Percentiles rank a stretch among this genome's conserved stretches.
These are phyloP conservation scores for Oriolus oriolus DNA, from an alignment of 2,113 vertebrate genomes.

Conservation along the genomic window DNA sequence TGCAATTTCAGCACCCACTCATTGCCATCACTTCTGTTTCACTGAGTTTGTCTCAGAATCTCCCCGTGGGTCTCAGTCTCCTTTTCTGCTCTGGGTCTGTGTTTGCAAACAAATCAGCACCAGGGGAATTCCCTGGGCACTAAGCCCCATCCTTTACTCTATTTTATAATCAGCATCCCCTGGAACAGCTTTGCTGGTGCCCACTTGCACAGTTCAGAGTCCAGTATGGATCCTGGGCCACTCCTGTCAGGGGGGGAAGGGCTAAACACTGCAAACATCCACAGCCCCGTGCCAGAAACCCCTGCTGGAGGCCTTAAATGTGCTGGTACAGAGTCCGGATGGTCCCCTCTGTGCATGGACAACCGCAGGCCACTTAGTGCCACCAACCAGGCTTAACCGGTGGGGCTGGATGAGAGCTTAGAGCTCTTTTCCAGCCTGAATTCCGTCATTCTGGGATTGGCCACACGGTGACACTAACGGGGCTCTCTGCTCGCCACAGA, in stretches of 20 bases:
- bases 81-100: background rate
- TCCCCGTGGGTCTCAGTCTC: background rate
- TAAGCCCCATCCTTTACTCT: background rate
- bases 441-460: background rate
- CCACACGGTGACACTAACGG: background rate
- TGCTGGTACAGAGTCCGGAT: fast-evolving
- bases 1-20: background rate
- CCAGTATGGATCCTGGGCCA: background rate
- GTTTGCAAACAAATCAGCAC: background rate
- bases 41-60: background rate
- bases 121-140: background rate
- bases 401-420: background rate
- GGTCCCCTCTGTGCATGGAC: background rate
- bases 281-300: background rate
- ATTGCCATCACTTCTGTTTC: background rate
- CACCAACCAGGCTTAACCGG: background rate
- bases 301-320: background rate
- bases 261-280: background rate
- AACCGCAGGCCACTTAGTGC: background rate
- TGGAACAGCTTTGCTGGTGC: background rate
- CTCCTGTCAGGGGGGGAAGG: background rate
- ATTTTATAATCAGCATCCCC: background rate
- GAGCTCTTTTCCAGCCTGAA: background rate
- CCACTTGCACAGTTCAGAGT: background rate
- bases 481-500: background rate